Percentiles rank a stretch among this genome's conserved stretches.
Evolutionary conservation across 2,113 vertebrate species (phyloP).

Genomic region (Leucopsar rothschildi): DNA sequence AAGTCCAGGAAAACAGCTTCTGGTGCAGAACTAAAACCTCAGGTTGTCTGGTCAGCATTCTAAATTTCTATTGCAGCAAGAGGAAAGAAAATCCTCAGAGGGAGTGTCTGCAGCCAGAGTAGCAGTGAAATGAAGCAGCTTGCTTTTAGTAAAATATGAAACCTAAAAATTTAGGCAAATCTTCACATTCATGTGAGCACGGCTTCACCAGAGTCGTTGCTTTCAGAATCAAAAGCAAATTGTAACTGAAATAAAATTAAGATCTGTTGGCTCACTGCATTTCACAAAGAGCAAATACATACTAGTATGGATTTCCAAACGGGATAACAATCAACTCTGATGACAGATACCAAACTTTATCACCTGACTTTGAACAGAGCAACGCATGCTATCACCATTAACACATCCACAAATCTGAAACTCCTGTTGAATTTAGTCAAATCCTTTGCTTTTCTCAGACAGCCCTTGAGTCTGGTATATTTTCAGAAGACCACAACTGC

Average conservation of each 20-base stretch:
- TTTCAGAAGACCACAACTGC: slow-evolving; percentile 50
- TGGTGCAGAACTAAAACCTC: background rate
- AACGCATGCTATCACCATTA: background rate
- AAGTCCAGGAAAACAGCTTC: background rate
- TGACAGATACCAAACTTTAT: background rate
- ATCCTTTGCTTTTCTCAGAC: background rate
- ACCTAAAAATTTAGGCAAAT: background rate
- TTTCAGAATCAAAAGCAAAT: slow-evolving; percentile 35
- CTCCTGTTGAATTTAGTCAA: background rate
- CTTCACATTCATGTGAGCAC: background rate
- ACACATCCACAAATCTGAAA: background rate
- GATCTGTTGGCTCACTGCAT: slow-evolving; percentile 34
- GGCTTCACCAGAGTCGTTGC: background rate
- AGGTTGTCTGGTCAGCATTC: background rate
- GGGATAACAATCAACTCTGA: background rate
- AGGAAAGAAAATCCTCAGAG: background rate
- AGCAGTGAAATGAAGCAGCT: background rate
- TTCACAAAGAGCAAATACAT: slow-evolving; percentile 34
- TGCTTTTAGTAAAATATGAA: background rate
- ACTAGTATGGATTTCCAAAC: background rate
- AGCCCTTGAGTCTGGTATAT: background rate
- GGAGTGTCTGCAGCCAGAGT: background rate
- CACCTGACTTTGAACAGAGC: background rate
- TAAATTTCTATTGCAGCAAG: background rate
- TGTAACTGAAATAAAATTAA: slow-evolving; percentile 30